Evolutionary conservation across 2,888 invertebrate genomes (phyloP), one percentile per base, ranked within the genome.

Genomic region (Hedychridium roseum): DNA sequence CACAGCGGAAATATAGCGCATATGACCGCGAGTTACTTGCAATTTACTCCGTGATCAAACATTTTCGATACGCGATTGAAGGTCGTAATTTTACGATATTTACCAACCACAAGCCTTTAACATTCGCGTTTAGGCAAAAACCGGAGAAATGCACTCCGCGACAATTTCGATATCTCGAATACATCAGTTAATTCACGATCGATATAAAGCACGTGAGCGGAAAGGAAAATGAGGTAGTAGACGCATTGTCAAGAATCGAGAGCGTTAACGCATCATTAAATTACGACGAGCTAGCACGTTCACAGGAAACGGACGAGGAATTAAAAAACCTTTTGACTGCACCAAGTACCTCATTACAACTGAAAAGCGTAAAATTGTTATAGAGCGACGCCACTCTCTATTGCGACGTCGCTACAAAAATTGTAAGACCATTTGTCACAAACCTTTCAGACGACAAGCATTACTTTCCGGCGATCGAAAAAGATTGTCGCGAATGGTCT

Each of bases 401-500:
- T 15, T 60, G 56, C 17, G 58, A 62, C 20, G 28, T 47, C 1
- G 40, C 48, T 2, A 46, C 38, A 1, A 3, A 17, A 1, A 26
- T 34, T 3, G 46, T 45, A 6, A 28, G 60, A 0, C 61, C 64
- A 0, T 64, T 43, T 34, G 38, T 68, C 1, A 51, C 63, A 0
- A 3, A 9, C 12, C 26, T 0, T 54, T 60, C 3, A 43, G 63
- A 0, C 44, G 42, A 6, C n/a, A 15, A 9, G 49, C 45, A 1
- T 66, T 63, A 23, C 21, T 66, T 11, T 2, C 38, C 76, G 1
- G 58, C 60, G 1, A 63, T 80, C 0, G 64, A 70, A 1, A 53
- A 48, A 5, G 75, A 80, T 37, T 71, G 68, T 38, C 39, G 65
- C 0, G 30, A 50, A 0, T 79, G 76, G 78, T 55, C 70, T 1